phyloP scores from a whole-genome alignment of 2,113 vertebrate genomes.

The Anolis sagrei region DNA sequence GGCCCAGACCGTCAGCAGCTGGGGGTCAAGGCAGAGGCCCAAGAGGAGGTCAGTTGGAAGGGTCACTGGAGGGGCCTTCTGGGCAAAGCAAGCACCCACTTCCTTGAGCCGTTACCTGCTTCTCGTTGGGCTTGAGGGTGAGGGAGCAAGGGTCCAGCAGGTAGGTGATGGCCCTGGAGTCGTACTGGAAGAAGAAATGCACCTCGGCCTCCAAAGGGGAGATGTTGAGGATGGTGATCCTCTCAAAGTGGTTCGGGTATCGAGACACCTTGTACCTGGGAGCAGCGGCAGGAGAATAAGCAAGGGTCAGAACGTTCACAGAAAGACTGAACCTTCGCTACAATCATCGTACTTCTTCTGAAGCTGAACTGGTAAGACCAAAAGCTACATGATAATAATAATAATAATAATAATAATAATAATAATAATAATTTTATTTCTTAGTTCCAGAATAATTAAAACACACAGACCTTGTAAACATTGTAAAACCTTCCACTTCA shows the following conservation, averaged over 20 bases:
- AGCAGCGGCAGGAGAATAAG: too few species aligned
- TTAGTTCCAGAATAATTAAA: too few species aligned
- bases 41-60: not conserved
- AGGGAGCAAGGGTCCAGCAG: conserved; percentile 86
- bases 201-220: conserved; percentile 80
- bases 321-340: not conserved
- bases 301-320: not conserved
- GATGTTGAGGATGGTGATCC: conserved; percentile 82
- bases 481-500: too few species aligned
- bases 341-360: not conserved
- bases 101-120: conserved; percentile 75
- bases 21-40: not conserved
- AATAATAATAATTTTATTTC: too few species aligned
- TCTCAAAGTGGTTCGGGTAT: conserved; percentile 83
- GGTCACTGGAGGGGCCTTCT: fast-evolving
- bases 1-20: conserved; percentile 88
- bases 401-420: too few species aligned
- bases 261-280: conserved; percentile 85
- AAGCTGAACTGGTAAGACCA: not conserved
- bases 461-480: too few species aligned
- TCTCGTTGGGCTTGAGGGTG: conserved; percentile 82
- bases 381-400: too few species aligned
- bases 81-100: fast-evolving
- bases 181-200: conserved; percentile 82
- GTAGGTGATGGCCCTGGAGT: conserved; percentile 82